A percentile compares a stretch with the other conserved stretches of the same genome.
These are phyloP conservation scores for Ciconia maguari DNA, from an alignment of 2,113 vertebrate genomes.

Conservation along the genomic window DNA sequence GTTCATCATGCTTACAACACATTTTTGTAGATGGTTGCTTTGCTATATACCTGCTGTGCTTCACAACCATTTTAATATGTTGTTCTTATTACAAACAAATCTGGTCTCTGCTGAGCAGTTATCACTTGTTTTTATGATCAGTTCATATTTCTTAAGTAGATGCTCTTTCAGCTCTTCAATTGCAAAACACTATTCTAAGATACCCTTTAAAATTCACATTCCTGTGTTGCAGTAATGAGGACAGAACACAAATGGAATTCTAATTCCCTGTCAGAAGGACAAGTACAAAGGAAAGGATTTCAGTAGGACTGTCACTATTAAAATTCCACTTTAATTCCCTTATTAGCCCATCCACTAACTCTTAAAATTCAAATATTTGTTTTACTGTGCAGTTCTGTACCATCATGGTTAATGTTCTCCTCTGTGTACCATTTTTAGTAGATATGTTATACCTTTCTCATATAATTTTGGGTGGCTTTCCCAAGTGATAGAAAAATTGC, in stretches of 20 bases:
- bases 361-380: neutral
- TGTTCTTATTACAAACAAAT: neutral
- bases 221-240: neutral
- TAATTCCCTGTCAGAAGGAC: neutral
- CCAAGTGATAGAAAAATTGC: neutral
- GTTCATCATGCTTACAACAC: neutral
- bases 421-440: neutral
- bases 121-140: neutral
- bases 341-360: neutral
- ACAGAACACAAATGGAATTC: neutral
- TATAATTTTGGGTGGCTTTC: neutral
- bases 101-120: neutral
- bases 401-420: neutral
- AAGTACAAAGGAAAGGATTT: neutral
- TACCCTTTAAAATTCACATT: neutral
- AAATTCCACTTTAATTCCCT: neutral
- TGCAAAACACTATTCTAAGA: neutral
- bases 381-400: neutral
- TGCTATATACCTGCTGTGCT: neutral
- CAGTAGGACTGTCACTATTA: neutral
- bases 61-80: neutral
- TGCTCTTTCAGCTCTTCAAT: neutral
- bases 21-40: neutral
- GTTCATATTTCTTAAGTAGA: neutral
- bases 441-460: neutral